Percentiles rank a stretch among this genome's conserved stretches.
These are phyloP conservation scores for Lepidurus packardi DNA, from an alignment of 1,140 invertebrate species.

Conservation along the genomic window DNA sequence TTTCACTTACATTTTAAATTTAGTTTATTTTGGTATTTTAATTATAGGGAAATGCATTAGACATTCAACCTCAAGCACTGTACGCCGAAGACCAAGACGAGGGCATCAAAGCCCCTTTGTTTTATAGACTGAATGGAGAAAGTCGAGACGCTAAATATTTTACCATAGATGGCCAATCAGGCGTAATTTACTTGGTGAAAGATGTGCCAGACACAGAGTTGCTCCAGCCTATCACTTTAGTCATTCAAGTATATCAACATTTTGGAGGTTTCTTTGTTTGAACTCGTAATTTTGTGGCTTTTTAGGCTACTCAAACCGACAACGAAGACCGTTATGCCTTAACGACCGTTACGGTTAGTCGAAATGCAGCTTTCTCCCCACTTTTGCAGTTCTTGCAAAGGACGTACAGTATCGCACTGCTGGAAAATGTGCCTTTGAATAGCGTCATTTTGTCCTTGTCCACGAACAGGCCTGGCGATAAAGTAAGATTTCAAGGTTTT, in stretches of 20 bases:
- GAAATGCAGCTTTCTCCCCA: conserved; percentile 46
- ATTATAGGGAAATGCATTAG: conserved; percentile 54
- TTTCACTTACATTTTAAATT: not conserved
- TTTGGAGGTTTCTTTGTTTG: not conserved
- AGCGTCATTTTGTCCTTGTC: conserved; percentile 60
- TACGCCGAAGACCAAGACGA: conserved; percentile 70
- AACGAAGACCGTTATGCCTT: conserved; percentile 80
- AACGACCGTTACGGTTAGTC: conserved; percentile 65
- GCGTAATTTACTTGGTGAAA: conserved; percentile 2
- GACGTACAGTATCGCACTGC: conserved; percentile 61
- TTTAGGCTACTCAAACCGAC: conserved; percentile 74
- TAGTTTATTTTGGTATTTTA: conserved; percentile 16
- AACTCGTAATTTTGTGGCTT: not conserved
- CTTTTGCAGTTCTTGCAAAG: conserved; percentile 62
- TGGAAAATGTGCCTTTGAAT: conserved; percentile 68
- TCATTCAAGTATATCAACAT: conserved; percentile 14
- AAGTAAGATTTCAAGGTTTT: conserved; percentile 45
- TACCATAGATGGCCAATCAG: conserved; percentile 19
- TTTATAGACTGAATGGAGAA: conserved; percentile 57
- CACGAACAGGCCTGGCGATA: conserved; percentile 55
- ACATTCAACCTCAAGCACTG: conserved; percentile 56
- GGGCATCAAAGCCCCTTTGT: conserved; percentile 68
- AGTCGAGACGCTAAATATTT: conserved; percentile 50
- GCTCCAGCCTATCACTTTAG: conserved; percentile 28
- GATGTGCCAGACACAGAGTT: not conserved